A percentile compares a stretch with the other conserved stretches of the same genome.
phyloP scores from a whole-genome alignment of 2,113 vertebrate species.

The Pelodiscus sinensis region DNA sequence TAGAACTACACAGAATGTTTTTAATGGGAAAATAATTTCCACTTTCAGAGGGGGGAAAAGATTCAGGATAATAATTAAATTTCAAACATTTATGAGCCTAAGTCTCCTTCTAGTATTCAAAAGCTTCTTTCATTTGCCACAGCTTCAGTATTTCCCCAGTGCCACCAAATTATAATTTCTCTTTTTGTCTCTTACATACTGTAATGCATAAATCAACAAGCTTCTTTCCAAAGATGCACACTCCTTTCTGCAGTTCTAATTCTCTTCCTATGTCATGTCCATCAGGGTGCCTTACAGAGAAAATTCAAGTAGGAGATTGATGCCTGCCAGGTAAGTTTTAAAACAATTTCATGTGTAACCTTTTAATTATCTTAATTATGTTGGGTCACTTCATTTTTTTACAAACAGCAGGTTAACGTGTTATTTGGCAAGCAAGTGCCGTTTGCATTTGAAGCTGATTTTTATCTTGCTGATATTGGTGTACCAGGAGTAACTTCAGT shows the following conservation, averaged over 20 bases:
- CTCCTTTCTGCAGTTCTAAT: fast-evolving
- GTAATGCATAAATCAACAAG: fast-evolving
- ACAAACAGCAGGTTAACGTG: neutral
- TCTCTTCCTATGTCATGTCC: neutral
- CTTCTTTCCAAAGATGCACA: neutral
- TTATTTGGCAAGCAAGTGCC: fast-evolving
- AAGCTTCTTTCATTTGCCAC: neutral
- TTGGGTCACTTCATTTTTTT: neutral
- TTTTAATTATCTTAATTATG: neutral
- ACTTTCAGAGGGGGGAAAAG: neutral
- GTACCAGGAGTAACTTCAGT: neutral
- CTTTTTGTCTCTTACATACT: neutral
- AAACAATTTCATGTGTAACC: neutral
- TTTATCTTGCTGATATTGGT: neutral
- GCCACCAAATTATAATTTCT: fast-evolving
- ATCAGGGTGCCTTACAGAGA: neutral
- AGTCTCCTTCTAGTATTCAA: neutral
- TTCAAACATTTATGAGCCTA: neutral
- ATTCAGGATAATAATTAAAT: fast-evolving
- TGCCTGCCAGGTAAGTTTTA: neutral
- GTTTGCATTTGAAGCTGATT: neutral
- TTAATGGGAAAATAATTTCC: neutral
- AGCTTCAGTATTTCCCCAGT: neutral
- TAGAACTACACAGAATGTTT: neutral
- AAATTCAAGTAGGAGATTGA: neutral